These are phyloP conservation scores for Brachionus rotundiformis DNA, from an alignment of 1,140 invertebrate genomes.

Conservation along the genomic window DNA sequence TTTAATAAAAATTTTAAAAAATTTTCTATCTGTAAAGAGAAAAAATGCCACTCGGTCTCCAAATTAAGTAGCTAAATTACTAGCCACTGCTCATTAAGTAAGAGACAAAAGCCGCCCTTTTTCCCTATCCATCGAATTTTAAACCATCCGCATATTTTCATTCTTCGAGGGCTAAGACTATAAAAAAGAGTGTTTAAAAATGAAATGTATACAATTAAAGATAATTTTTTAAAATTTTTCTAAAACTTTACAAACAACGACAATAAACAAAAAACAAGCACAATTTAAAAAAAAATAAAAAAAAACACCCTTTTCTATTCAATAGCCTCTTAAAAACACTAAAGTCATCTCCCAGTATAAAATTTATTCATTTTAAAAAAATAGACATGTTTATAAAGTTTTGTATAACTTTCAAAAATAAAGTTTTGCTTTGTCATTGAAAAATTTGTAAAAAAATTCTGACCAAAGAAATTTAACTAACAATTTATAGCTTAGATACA, in stretches of 20 bases:
- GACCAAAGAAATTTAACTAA: slow-evolving; percentile 35
- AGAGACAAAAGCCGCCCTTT: not conserved
- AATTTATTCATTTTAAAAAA: slow-evolving; percentile 36
- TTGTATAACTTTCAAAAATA: not conserved
- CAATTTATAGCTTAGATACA: not conserved
- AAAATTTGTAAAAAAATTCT: slow-evolving; percentile 27
- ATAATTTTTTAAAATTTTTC: slow-evolving; percentile 34
- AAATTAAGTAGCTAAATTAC: not conserved
- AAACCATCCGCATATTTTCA: not conserved
- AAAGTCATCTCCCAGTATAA: not conserved
- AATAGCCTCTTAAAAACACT: not conserved
- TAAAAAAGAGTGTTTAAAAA: slow-evolving; percentile 12
- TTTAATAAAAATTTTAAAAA: slow-evolving; percentile 18
- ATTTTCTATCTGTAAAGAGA: not conserved
- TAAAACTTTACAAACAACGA: not conserved
- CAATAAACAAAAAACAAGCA: not conserved
- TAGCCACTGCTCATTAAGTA: not conserved
- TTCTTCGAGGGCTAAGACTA: not conserved
- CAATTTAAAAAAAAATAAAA: not conserved
- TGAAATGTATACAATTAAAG: not conserved
- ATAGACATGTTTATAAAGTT: not conserved
- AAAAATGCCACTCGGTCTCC: not conserved
- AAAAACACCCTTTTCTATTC: slow-evolving; percentile 23
- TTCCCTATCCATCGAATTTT: not conserved
- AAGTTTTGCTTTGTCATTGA: not conserved